These are phyloP conservation scores for Drosophila repletoides DNA, from an alignment of 1,140 invertebrate species.

Conservation along the genomic window DNA sequence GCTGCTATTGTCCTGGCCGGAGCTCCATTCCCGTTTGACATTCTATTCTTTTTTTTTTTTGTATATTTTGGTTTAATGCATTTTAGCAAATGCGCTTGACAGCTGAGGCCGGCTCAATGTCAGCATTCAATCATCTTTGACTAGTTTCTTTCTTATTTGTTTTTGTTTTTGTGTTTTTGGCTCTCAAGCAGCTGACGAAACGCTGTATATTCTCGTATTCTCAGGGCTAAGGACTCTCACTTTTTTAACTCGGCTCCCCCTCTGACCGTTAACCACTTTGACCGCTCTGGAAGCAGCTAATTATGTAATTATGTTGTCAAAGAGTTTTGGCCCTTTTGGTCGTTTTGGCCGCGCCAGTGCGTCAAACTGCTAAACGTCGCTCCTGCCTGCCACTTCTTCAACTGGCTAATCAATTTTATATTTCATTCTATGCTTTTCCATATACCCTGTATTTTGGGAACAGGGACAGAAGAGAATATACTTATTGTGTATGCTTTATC, in stretches of 20 bases:
- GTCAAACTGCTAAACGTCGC: conserved; percentile 58
- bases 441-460: too few species aligned
- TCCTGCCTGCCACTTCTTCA: neutral
- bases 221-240: too few species aligned
- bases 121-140: conserved; percentile 42
- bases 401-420: conserved; percentile 62
- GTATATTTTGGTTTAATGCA: conserved; percentile 59
- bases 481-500: too few species aligned
- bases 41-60: conserved; percentile 16
- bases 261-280: conserved; percentile 12
- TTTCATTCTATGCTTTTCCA: conserved; percentile 12
- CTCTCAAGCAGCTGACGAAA: conserved; percentile 34
- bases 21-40: conserved; percentile 26
- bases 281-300: conserved; percentile 57
- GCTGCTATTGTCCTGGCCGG: conserved; percentile 37
- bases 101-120: conserved; percentile 57
- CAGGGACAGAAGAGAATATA: too few species aligned
- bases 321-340: too few species aligned
- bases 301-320: conserved; percentile 76
- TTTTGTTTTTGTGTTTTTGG: too few species aligned
- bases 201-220: too few species aligned
- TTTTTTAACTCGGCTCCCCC: neutral
- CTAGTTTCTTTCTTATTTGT: conserved; percentile 18
- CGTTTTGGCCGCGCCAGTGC: conserved; percentile 33
- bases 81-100: conserved; percentile 75